These are phyloP conservation scores for Entelurus aequoreus DNA, from an alignment of 2,113 vertebrate genomes.

Conservation along the genomic window DNA sequence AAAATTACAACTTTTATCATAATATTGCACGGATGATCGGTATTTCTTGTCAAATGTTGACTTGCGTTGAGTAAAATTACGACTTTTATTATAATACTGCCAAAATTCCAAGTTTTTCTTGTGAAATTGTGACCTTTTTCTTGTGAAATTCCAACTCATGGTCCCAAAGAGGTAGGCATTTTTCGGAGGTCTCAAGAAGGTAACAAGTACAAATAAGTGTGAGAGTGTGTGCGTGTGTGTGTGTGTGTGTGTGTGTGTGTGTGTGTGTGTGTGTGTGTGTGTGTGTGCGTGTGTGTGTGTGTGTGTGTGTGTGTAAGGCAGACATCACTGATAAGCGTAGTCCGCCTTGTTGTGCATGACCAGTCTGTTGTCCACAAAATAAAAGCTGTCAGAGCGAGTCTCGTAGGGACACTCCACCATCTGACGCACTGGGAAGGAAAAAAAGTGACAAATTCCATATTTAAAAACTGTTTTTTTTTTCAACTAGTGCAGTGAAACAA, in stretches of 20 bases:
- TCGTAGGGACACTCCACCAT: constrained; percentile 92
- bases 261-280: constrained; percentile 7
- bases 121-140: too few relatives aligned
- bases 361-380: constrained; percentile 92
- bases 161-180: too few relatives aligned
- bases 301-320: constrained; percentile 14
- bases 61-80: too few relatives aligned
- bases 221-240: constrained; percentile 11
- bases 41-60: too few relatives aligned
- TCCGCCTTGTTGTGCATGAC: constrained; percentile 97
- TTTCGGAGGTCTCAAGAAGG: too few relatives aligned
- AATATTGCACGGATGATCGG: too few relatives aligned
- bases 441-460: not conserved
- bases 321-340: constrained; percentile 84
- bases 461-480: not conserved
- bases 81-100: too few relatives aligned
- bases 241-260: constrained; percentile 9
- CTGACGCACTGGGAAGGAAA: constrained; percentile 78
- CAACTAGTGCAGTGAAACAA: too few relatives aligned
- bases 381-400: constrained; percentile 91
- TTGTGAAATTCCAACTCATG: too few relatives aligned
- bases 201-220: constrained; percentile 2
- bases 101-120: not conserved
- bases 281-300: not conserved
- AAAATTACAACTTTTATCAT: too few relatives aligned